Conservation (phyloP, 2,797 vertebrate species). For the Eospalax fontanierii region DNA sequence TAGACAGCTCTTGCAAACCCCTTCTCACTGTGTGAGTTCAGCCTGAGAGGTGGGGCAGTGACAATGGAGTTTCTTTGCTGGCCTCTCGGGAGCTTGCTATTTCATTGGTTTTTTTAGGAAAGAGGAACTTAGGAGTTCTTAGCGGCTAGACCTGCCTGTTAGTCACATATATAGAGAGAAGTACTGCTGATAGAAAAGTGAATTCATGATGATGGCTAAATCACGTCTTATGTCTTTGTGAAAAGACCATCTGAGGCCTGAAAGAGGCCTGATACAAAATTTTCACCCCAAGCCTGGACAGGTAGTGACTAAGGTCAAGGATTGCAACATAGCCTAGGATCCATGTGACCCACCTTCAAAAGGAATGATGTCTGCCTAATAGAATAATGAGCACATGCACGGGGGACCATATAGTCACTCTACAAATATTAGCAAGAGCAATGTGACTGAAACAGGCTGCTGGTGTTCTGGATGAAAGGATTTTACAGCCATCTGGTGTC, state of each 20-base stretch:
- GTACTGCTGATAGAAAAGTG: not conserved
- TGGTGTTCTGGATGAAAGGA: constrained; percentile 86
- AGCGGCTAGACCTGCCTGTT: not conserved
- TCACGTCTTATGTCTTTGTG: constrained; percentile 17
- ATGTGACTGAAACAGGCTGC: constrained; percentile 87
- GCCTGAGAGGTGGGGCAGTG: constrained; percentile 2
- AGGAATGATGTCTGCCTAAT: constrained; percentile 64
- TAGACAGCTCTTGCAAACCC: not conserved
- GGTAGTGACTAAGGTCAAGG: constrained; percentile 66
- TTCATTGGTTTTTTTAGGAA: not conserved
- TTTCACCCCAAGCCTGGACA: constrained; percentile 16
- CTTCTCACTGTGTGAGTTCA: not conserved
- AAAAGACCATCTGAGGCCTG: not conserved
- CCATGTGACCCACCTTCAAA: constrained; percentile 41
- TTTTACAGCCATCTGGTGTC: constrained; percentile 90
- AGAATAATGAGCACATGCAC: constrained; percentile 72
- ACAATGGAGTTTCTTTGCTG: not conserved
- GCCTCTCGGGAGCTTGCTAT: not conserved
- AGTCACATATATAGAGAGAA: not conserved
- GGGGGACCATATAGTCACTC: constrained; percentile 83
- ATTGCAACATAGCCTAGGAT: not conserved
- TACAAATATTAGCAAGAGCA: constrained; percentile 88
- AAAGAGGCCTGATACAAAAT: too few species aligned
- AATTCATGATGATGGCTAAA: not conserved
- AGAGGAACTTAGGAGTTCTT: not conserved